These are phyloP conservation scores for Leucozona laternaria DNA, from an alignment of 2,888 invertebrate species.

Conservation along the genomic window DNA sequence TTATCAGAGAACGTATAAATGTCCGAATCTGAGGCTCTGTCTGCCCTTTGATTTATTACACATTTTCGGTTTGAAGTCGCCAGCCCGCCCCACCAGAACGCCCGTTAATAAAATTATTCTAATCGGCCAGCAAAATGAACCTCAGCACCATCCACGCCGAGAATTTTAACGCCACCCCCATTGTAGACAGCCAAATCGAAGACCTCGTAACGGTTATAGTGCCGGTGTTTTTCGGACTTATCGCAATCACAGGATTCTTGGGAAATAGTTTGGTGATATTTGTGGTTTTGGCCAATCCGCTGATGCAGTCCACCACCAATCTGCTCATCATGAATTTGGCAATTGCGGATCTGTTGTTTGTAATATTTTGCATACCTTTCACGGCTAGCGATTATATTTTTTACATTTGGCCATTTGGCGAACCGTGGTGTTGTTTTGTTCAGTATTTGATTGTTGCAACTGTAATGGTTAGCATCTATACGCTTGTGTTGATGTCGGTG, in stretches of 20 bases:
- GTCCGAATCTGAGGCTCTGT: not conserved
- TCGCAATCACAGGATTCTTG: conserved; percentile 92
- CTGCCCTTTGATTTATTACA: conserved; percentile 38
- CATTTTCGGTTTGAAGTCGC: not conserved
- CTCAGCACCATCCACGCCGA: conserved; percentile 18
- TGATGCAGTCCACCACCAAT: conserved; percentile 97
- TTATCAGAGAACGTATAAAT: conserved; percentile 43
- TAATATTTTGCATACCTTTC: conserved; percentile 96
- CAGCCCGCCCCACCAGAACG: not conserved
- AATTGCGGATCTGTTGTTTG: conserved; percentile 94
- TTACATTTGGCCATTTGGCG: conserved; percentile 94
- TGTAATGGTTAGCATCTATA: conserved; percentile 96
- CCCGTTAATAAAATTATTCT: not conserved
- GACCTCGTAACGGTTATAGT: conserved; percentile 86
- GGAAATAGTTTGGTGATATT: conserved; percentile 95
- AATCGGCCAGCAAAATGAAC: conserved; percentile 9
- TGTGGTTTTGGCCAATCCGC: conserved; percentile 93
- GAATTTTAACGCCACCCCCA: conserved; percentile 30
- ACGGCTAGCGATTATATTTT: conserved; percentile 95
- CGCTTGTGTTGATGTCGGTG: conserved; percentile 95
- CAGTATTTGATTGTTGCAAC: conserved; percentile 96
- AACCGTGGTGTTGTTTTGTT: conserved; percentile 93
- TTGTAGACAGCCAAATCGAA: conserved; percentile 67
- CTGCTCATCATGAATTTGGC: conserved; percentile 96
- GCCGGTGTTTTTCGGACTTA: conserved; percentile 92